These are phyloP conservation scores for Toxonevra muliebris DNA, from an alignment of 2,888 invertebrate species.

Conservation along the genomic window DNA sequence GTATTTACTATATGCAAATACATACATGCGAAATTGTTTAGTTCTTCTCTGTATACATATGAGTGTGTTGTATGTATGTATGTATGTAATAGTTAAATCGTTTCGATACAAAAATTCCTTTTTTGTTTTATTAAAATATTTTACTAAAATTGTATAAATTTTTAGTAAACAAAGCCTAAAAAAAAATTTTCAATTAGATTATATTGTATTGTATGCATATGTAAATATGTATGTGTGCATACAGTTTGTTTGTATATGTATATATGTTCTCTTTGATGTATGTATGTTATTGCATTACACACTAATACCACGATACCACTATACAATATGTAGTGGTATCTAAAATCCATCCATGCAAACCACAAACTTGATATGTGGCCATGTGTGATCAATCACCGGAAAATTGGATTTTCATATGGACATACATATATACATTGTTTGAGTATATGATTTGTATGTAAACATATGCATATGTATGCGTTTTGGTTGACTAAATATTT, in stretches of 20 bases:
- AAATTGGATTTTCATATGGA: conserved; percentile 63
- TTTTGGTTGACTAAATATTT: too few species aligned
- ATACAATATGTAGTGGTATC: too few species aligned
- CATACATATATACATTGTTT: conserved; percentile 16
- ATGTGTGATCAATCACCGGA: conserved; percentile 65
- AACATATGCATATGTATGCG: too few species aligned
- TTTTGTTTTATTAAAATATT: conserved; percentile 14
- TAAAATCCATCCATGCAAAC: conserved; percentile 36
- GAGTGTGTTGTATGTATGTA: background rate
- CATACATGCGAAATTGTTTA: background rate
- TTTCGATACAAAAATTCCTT: background rate
- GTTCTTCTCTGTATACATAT: background rate
- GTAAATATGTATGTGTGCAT: background rate
- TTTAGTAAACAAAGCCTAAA: background rate
- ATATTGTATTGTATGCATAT: background rate
- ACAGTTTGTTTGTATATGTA: too few species aligned
- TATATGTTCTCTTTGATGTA: background rate
- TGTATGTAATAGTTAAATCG: conserved; percentile 9
- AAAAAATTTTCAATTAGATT: conserved; percentile 2
- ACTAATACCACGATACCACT: too few species aligned
- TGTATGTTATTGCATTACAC: conserved; percentile 2
- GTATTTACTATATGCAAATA: conserved; percentile 1
- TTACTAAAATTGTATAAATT: conserved; percentile 22
- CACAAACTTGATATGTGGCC: conserved; percentile 57
- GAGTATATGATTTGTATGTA: too few species aligned